Evolutionary conservation across 2,113 vertebrate genomes (phyloP).

Genomic region (Crotalus tigris): DNA sequence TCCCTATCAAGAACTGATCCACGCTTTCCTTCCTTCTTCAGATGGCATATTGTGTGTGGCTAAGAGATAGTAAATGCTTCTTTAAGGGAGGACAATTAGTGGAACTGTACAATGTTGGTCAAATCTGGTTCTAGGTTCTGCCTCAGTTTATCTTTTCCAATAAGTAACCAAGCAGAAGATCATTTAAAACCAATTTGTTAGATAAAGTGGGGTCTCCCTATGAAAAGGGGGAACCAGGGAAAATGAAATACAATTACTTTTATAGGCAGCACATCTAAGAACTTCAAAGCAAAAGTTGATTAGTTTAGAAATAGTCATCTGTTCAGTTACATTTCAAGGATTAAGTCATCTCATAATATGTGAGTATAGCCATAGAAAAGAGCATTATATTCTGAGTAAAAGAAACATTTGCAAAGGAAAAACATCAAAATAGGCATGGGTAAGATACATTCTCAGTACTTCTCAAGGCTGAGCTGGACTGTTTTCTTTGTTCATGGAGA

Average conservation of each 20-base stretch:
- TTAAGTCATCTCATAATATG: neutral
- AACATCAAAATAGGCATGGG: neutral
- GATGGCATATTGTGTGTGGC: neutral
- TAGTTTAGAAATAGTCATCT: neutral
- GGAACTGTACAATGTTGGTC: neutral
- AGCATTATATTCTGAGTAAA: neutral
- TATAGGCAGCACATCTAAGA: neutral
- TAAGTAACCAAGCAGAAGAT: neutral
- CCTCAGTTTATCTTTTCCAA: neutral
- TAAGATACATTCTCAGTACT: neutral
- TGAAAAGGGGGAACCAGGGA: neutral
- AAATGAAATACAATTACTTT: neutral
- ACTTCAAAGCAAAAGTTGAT: neutral
- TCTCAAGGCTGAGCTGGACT: neutral
- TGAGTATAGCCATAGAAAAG: neutral
- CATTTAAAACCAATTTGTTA: neutral
- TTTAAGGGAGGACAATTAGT: neutral
- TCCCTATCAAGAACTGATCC: neutral
- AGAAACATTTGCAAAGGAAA: neutral
- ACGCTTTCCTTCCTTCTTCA: neutral
- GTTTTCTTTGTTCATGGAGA: neutral
- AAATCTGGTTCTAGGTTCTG: neutral
- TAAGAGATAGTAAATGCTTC: neutral
- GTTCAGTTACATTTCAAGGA: neutral
- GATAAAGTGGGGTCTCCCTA: neutral